A percentile compares a stretch with the other conserved stretches of the same genome.
Evolutionary conservation across 2,888 invertebrate genomes (phyloP).

Genomic region (Campoplex capitator): DNA sequence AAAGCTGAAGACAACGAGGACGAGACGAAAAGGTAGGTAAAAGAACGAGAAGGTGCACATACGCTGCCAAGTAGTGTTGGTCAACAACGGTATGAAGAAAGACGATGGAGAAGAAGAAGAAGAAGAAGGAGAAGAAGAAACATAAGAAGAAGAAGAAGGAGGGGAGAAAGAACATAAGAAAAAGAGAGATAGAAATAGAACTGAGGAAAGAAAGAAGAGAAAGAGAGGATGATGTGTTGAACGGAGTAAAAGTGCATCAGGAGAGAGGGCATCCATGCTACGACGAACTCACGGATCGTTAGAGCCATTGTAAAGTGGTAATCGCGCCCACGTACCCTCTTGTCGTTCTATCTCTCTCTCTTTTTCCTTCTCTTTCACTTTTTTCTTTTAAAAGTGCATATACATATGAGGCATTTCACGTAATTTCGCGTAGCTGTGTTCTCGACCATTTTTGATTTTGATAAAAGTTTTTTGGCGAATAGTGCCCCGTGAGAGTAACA

Average conservation of each 20-base stretch:
- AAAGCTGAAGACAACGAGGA: conserved; percentile 32
- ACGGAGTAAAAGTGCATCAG: conserved; percentile 57
- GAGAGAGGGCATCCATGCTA: conserved; percentile 61
- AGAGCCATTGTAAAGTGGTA: conserved; percentile 80
- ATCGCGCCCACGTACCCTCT: conserved; percentile 77
- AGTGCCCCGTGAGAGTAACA: too few relatives aligned
- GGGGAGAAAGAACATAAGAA: conserved; percentile 4
- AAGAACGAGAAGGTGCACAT: conserved; percentile 46
- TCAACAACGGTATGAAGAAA: conserved; percentile 42
- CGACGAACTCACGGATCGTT: conserved; percentile 77
- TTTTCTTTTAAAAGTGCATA: conserved; percentile 42
- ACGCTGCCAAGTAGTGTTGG: conserved; percentile 45
- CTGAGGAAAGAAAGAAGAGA: conserved; percentile 26
- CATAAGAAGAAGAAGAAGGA: too few relatives aligned
- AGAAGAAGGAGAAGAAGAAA: conserved; percentile 12
- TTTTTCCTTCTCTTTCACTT: conserved; percentile 1
- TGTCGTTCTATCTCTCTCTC: conserved; percentile 52
- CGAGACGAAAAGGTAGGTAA: conserved; percentile 40
- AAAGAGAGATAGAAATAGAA: conserved; percentile 14
- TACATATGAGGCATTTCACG: background rate
- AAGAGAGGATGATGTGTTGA: conserved; percentile 51
- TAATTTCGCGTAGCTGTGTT: too few relatives aligned
- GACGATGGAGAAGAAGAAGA: conserved; percentile 23
- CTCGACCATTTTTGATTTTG: too few relatives aligned
- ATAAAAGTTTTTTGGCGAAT: too few relatives aligned